Percentiles rank a stretch among this genome's conserved stretches.
These are phyloP conservation scores for Cremastinae sp. DNA, from an alignment of 2,888 invertebrate genomes.

Conservation along the genomic window DNA sequence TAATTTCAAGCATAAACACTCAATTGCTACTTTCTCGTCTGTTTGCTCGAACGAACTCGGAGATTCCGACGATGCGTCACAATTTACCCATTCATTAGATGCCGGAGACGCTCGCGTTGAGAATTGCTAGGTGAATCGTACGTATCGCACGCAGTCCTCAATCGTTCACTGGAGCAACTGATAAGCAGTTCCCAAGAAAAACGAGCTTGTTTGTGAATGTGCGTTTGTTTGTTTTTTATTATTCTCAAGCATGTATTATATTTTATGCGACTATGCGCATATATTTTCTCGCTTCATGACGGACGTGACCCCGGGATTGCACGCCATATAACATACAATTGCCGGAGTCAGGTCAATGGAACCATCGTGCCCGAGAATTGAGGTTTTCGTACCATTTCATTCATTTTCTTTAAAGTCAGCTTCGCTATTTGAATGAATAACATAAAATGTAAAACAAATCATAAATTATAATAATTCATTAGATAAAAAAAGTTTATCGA, in stretches of 20 bases:
- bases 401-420: not conserved
- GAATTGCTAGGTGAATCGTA: constrained; percentile 37
- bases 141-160: constrained; percentile 34
- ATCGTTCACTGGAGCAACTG: constrained; percentile 43
- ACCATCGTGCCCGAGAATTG: not conserved
- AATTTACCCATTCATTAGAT: constrained; percentile 40
- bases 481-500: too few species aligned
- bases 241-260: not conserved
- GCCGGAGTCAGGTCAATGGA: constrained; percentile 19
- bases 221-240: constrained; percentile 13
- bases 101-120: constrained; percentile 28
- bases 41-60: constrained; percentile 46
- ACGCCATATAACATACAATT: not conserved
- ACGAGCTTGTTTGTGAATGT: not conserved
- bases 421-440: too few species aligned
- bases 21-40: constrained; percentile 46
- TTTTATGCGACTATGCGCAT: constrained; percentile 3
- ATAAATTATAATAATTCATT: too few species aligned
- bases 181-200: constrained; percentile 41
- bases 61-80: constrained; percentile 18
- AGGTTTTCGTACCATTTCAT: too few species aligned
- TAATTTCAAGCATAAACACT: constrained; percentile 38
- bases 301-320: constrained; percentile 51
- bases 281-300: constrained; percentile 32
- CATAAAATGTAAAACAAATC: too few species aligned